Percentiles rank a stretch among this genome's conserved stretches.
These are phyloP conservation scores for Crossaster papposus DNA, from an alignment of 53 echinoderm and acorn worm species.

Conservation along the genomic window DNA sequence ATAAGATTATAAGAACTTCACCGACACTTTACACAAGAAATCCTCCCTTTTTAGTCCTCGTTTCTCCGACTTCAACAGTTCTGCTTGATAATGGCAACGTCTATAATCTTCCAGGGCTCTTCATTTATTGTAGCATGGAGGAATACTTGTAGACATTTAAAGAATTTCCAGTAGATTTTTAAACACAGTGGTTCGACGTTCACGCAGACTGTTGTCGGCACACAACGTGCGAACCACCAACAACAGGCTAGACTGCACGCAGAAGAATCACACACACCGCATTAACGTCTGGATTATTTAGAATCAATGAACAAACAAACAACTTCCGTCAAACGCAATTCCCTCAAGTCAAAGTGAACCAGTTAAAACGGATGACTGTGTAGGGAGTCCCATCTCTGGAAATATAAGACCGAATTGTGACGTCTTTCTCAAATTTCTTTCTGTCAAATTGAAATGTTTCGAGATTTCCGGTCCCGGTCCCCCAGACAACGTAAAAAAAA, in stretches of 20 bases:
- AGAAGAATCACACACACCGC: neutral
- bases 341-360: neutral
- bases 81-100: neutral
- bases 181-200: no score
- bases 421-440: neutral
- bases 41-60: slow-evolving; percentile 8
- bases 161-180: no score
- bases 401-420: neutral
- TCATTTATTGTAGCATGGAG: neutral
- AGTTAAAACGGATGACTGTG: neutral
- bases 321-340: neutral
- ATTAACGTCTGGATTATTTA: neutral
- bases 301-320: neutral
- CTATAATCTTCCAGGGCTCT: neutral
- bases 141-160: neutral
- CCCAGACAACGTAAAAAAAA: neutral
- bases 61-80: neutral
- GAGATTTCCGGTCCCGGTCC: neutral
- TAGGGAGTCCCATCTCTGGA: neutral
- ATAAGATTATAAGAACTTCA: slow-evolving; percentile 34
- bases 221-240: neutral
- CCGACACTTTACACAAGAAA: neutral
- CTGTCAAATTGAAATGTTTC: neutral
- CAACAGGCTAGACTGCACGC: neutral
- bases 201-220: no score